phyloP scores from a whole-genome alignment of 1,140 invertebrate genomes.

The Riptortus pedestris region DNA sequence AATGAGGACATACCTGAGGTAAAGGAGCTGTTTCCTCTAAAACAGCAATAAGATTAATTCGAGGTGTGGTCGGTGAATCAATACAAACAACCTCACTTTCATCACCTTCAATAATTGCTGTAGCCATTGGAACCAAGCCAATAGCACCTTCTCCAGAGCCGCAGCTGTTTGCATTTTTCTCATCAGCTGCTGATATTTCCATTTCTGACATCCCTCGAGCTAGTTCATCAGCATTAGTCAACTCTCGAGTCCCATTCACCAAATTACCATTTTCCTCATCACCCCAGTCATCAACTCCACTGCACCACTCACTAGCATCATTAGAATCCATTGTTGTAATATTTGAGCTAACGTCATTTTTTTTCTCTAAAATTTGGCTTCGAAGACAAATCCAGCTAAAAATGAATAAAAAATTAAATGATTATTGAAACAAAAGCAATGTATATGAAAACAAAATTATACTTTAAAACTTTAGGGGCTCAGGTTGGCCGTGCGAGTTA shows the following conservation, averaged over 20 bases:
- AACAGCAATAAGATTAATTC: slow-evolving; percentile 49
- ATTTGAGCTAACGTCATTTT: slow-evolving; percentile 31
- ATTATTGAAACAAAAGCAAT: no score
- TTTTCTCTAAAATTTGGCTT: slow-evolving; percentile 47
- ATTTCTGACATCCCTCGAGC: slow-evolving; percentile 10
- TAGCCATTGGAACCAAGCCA: slow-evolving; percentile 42
- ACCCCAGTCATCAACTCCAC: slow-evolving; percentile 62
- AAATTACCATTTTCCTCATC: slow-evolving; percentile 49
- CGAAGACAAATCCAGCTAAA: slow-evolving; percentile 56
- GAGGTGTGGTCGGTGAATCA: slow-evolving; percentile 53
- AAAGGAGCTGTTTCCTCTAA: slow-evolving; percentile 45
- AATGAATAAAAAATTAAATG: slow-evolving; percentile 21
- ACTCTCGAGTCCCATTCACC: slow-evolving; percentile 28
- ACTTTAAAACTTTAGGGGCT: no score
- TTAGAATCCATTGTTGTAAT: background rate
- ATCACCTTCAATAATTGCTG: slow-evolving; percentile 57
- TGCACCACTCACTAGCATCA: slow-evolving; percentile 45
- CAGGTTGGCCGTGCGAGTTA: no score
- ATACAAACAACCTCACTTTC: slow-evolving; percentile 54
- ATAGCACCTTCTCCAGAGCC: slow-evolving; percentile 28
- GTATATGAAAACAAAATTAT: no score
- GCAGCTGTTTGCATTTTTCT: slow-evolving; percentile 32
- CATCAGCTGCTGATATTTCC: slow-evolving; percentile 14
- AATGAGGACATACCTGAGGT: slow-evolving; percentile 37
- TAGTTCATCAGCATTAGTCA: background rate